Evolutionary conservation across 92 coral and sea anemone genomes (phyloP), one percentile per base, ranked within the genome.

Genomic region (Montipora capitata): DNA sequence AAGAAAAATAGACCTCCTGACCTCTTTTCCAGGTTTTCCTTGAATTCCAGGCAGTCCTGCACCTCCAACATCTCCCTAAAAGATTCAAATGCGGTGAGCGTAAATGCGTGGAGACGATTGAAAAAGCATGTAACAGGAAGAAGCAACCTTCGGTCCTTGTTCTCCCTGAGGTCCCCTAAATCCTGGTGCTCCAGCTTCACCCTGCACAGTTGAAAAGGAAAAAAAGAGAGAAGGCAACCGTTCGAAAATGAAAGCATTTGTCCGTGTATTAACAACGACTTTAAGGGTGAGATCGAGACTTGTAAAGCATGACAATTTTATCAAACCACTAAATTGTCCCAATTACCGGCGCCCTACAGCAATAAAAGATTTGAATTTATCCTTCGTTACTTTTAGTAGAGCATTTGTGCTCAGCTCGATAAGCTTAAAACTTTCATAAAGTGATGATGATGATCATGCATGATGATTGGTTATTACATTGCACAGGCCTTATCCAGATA

Each of bases 1-100:
- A 4, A 54, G 27, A 9, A 7, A 41, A 73, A 27, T 12, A 10
- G 4, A 17, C 15, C 14, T 41, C 51, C 84, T 57, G 42, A 95
- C 98, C 90, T 88, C 95, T 59, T 81, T 81, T 51, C 98, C 98
- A 70, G 84, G 72, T 20, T 73, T 51, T 68, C 98, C 98, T 77
- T 88, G 86, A 67, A n/a, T 41, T 40, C 98, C 98, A 42, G 78
- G 16, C 10, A 45, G 17, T 76, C 98, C 98, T 42, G 54, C 77
- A 16, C 85, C 91, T 65, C 98, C 98, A 13, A 70, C 70, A 62
- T 54, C 76, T 73, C 98, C 98, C 98, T 95, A n/a, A 74, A 18
- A 84, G 16, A 80, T 27, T 16, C 39, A 2, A 13, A 48, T 2
- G 7, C 13, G 5, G 27, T 14, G 40, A 41, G 15, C 12, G 16